Percentiles rank a stretch among this genome's conserved stretches.
phyloP scores from a whole-genome alignment of 2,797 vertebrate species.

The Fringilla coelebs region DNA sequence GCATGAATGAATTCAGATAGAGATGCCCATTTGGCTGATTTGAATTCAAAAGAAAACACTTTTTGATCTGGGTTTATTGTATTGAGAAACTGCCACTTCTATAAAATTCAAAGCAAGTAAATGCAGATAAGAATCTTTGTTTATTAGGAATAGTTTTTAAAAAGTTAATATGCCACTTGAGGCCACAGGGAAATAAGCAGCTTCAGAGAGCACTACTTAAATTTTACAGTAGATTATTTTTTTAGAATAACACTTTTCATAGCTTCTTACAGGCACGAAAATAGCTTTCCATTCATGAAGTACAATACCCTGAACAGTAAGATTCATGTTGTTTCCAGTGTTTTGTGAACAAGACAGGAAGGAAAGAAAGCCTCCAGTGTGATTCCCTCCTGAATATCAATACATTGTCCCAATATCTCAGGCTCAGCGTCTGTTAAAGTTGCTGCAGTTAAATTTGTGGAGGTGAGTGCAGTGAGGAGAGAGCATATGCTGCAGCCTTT shows the following conservation, averaged over 20 bases:
- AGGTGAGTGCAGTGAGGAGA: not conserved
- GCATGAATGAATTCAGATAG: not conserved
- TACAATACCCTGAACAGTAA: not conserved
- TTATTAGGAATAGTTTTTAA: not conserved
- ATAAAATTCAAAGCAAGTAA: conserved; percentile 9
- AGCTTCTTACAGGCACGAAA: not conserved
- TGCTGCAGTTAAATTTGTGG: not conserved
- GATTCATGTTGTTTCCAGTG: not conserved
- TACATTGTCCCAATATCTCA: not conserved
- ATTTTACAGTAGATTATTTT: not conserved
- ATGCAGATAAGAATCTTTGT: not conserved
- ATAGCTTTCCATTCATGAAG: not conserved
- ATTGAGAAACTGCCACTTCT: not conserved
- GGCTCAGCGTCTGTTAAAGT: not conserved
- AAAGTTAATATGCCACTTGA: not conserved
- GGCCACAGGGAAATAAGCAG: not conserved
- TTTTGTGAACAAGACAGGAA: not conserved
- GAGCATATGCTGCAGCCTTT: conserved; percentile 4
- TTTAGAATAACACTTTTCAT: not conserved
- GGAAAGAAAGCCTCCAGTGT: not conserved
- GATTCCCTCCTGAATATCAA: not conserved
- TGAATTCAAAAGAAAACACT: conserved; percentile 33
- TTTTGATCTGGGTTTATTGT: not conserved
- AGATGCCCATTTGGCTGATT: not conserved
- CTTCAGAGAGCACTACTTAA: not conserved